Evolutionary conservation across 92 coral and sea anemone genomes (phyloP).

Genomic region (Pocillopora meandrina): DNA sequence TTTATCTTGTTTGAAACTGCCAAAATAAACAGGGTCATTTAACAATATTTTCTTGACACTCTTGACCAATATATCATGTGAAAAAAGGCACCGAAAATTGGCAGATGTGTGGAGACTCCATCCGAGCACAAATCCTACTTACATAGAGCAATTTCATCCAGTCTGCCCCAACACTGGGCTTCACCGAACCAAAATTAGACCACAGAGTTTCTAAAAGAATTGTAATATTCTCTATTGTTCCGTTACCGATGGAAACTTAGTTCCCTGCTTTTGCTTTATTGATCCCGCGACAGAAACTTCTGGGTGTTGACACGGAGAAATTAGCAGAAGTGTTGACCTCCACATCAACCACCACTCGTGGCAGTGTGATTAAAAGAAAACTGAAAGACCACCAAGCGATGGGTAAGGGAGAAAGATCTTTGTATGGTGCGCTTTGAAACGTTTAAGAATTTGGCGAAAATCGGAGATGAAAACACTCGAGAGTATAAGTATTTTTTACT

Average conservation of each 20-base stretch:
- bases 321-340: conserved; percentile 67
- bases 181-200: too few relatives aligned
- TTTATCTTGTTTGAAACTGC: neutral
- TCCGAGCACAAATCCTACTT: too few relatives aligned
- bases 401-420: conserved; percentile 36
- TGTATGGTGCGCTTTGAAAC: neutral
- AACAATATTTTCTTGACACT: too few relatives aligned
- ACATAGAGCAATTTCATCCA: too few relatives aligned
- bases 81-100: too few relatives aligned
- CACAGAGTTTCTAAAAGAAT: too few relatives aligned
- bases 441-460: neutral
- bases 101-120: too few relatives aligned
- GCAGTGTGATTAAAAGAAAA: conserved; percentile 77
- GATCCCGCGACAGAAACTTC: conserved; percentile 51
- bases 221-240: neutral
- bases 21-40: too few relatives aligned
- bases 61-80: too few relatives aligned
- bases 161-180: too few relatives aligned
- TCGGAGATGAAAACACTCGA: too few relatives aligned
- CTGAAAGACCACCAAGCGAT: conserved; percentile 74
- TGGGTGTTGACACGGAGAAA: conserved; percentile 66
- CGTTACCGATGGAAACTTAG: neutral
- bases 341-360: conserved; percentile 70
- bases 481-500: too few relatives aligned
- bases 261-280: neutral